Base-by-base conservation (phyloP, 2,797 vertebrate species). In the Margarornis squamiger region DNA sequence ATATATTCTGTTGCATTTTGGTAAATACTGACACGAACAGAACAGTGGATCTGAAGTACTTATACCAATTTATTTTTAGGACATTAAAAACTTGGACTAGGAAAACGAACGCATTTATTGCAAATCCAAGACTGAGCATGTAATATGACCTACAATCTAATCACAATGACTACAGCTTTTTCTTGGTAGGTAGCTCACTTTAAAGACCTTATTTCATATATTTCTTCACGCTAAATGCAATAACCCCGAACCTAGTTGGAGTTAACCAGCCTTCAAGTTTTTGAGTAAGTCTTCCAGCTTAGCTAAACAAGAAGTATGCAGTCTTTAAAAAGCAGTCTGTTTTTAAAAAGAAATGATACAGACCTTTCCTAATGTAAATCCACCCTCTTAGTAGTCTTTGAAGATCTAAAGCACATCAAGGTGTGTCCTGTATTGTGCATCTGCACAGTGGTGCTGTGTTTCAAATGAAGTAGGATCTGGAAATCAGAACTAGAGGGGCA, bases 281-380 rank as follows among this genome's bases (percentile, higher is more conserved):
- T 76, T 75, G 14, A 65, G 12, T 26, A 72, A 52, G 6, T 49
- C 78, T 71, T 71, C 29, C 68, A 49, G 38, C 3, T 85, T 74
- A 62, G 13, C 7, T 58, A 49, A 72, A 52, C 4, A 75, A 52
- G 5, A 66, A 75, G 3, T 11, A n/a, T 8, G 7, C 5, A 17
- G 5, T 38, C 1, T 65, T 85, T 36, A 80, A 67, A 7, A 77
- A 78, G 7, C 7, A 62, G 7, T 5, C 13, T 27, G 20, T n/a
- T 3, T 55, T 65, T 10, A 68, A 45, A 72, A 43, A 43, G 1
- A 46, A 66, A 62, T 10, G 0, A 5, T 34, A 14, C 4, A 43
- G 39, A 58, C 0, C 6, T 86, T 65, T 76, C 34, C 7, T 21
- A 27, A 27, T 49, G 22, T 20, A 66, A 66, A 57, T 52, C 12